Percentiles rank a stretch among this genome's conserved stretches.
Evolutionary conservation across 2,797 vertebrate genomes (phyloP).

Genomic region (Sebastes trivittatus): DNA sequence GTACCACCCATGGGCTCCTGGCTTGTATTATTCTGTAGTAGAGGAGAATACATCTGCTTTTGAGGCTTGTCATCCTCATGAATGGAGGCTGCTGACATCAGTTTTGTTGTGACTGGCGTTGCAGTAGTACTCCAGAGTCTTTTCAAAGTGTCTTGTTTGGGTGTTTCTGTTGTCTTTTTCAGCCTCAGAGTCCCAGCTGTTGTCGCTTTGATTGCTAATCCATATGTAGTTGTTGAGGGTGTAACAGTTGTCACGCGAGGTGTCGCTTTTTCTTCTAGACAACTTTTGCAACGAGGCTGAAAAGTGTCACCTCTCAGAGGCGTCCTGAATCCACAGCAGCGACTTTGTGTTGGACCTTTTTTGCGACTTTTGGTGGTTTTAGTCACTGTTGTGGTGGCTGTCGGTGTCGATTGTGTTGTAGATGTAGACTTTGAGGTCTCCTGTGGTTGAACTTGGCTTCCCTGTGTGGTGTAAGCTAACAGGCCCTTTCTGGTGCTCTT

Average conservation of each 20-base stretch:
- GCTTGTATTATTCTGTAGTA: background rate
- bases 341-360: slow-evolving; percentile 4
- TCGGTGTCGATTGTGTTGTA: slow-evolving; percentile 5
- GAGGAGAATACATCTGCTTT: slow-evolving; percentile 1
- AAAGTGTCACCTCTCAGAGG: slow-evolving; percentile 24
- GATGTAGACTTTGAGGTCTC: slow-evolving; percentile 7
- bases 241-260: background rate
- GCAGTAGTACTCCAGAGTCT: background rate
- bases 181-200: background rate
- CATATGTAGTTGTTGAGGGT: background rate
- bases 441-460: background rate
- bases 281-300: slow-evolving; percentile 31
- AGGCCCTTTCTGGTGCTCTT: slow-evolving; percentile 24
- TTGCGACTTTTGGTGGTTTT: background rate
- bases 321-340: slow-evolving; percentile 26
- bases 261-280: slow-evolving; percentile 2
- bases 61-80: background rate
- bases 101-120: background rate
- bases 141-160: background rate
- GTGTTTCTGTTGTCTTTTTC: slow-evolving; percentile 8
- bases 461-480: background rate
- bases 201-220: background rate
- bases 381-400: background rate
- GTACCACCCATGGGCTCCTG: background rate
- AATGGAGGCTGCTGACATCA: background rate